Conservation (phyloP, 2,113 vertebrate genomes). For the Ranitomeya variabilis region DNA sequence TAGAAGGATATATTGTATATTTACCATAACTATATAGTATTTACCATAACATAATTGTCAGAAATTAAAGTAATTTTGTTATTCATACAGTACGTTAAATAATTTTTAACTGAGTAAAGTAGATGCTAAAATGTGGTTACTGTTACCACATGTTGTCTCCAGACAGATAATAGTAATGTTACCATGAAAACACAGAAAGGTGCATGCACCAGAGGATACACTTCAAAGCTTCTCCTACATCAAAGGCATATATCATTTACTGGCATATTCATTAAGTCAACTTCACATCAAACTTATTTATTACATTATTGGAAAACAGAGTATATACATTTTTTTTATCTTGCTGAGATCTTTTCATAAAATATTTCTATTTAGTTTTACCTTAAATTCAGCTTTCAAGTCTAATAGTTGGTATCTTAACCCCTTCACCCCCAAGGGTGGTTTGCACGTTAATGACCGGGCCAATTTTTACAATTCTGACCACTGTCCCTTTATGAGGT, state of each 20-base stretch:
- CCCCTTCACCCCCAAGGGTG: no score
- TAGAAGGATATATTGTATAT: no score
- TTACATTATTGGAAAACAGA: background rate
- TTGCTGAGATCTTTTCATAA: background rate
- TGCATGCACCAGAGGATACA: background rate
- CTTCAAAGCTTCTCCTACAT: slow-evolving; percentile 32
- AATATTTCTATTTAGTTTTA: background rate
- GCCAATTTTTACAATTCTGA: no score
- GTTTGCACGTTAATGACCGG: no score
- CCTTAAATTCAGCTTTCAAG: background rate
- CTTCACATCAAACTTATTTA: background rate
- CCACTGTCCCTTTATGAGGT: no score
- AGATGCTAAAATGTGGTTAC: background rate
- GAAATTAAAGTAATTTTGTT: background rate
- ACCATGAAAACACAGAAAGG: slow-evolving; percentile 17
- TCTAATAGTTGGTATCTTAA: no score
- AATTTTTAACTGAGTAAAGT: background rate
- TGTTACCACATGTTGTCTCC: slow-evolving; percentile 27
- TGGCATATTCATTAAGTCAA: background rate
- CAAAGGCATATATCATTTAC: slow-evolving; percentile 25
- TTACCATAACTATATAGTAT: background rate
- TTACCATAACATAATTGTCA: background rate
- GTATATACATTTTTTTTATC: background rate
- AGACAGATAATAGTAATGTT: slow-evolving; percentile 9
- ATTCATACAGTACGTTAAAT: background rate